Conservation (phyloP, 2,113 vertebrate genomes). For the Microcebus ravelobensis region DNA sequence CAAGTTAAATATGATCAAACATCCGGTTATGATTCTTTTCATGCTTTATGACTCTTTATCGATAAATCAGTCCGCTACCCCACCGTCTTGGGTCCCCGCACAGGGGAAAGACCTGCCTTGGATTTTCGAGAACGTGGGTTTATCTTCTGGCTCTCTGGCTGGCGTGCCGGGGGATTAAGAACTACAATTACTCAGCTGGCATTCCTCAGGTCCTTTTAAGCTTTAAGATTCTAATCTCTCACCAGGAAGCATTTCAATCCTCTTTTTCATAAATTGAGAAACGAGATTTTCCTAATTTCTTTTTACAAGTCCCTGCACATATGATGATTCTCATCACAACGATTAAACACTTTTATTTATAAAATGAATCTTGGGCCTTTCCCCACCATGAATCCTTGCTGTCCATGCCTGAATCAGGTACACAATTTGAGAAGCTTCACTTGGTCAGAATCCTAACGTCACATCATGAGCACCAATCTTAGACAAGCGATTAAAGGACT, state of each 20-base stretch:
- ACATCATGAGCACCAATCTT: neutral
- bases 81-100: neutral
- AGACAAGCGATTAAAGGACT: neutral
- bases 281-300: neutral
- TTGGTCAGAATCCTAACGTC: neutral
- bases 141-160: neutral
- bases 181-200: neutral
- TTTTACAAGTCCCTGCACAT: neutral
- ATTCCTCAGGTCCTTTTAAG: neutral
- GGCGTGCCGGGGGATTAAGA: too few species aligned
- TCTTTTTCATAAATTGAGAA: neutral
- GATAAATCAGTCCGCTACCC: fast-evolving
- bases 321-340: neutral
- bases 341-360: neutral
- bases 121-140: neutral
- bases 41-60: neutral
- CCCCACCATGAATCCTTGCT: neutral
- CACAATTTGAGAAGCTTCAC: neutral
- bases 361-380: neutral
- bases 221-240: neutral
- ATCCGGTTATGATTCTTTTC: neutral
- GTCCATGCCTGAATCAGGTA: neutral
- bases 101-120: neutral
- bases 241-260: neutral
- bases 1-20: neutral